phyloP scores from a whole-genome alignment of 2,888 invertebrate genomes.

The Heterodera filipjevi region DNA sequence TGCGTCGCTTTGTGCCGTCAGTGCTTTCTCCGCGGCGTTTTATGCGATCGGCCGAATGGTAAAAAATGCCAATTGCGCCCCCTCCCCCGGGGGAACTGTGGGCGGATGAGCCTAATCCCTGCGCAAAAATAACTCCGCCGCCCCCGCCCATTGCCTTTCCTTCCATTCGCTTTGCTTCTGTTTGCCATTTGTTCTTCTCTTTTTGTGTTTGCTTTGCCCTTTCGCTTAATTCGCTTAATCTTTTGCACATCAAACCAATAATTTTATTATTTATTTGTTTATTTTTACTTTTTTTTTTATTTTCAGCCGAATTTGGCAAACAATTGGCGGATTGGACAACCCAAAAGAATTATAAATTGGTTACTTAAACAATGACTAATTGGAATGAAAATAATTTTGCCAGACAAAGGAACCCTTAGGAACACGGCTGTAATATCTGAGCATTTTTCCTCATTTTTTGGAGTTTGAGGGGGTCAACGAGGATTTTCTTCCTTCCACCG shows the following conservation, averaged over 20 bases:
- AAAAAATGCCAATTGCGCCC: too few relatives aligned
- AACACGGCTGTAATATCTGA: too few relatives aligned
- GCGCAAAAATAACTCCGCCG: constrained; percentile 1
- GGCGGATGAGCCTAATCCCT: not conserved
- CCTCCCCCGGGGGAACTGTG: not conserved
- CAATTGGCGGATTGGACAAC: not conserved
- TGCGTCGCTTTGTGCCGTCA: not conserved
- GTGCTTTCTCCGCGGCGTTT: not conserved
- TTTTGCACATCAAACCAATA: not conserved
- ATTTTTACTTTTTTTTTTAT: too few relatives aligned
- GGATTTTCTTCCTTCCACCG: too few relatives aligned
- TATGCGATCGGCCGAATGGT: not conserved
- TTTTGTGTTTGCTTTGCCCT: not conserved
- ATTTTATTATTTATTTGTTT: constrained; percentile 16
- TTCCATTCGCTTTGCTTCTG: not conserved
- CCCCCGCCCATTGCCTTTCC: not conserved
- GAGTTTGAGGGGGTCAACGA: too few relatives aligned
- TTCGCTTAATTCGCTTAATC: not conserved
- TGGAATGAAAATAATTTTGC: not conserved
- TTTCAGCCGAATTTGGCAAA: not conserved
- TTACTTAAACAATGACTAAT: too few relatives aligned
- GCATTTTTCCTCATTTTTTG: too few relatives aligned
- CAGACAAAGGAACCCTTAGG: too few relatives aligned
- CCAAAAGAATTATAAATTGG: not conserved
- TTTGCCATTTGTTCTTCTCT: not conserved